These are phyloP conservation scores for Microctenopoma lineatum DNA, from an alignment of 2,797 vertebrate genomes.

Conservation along the genomic window DNA sequence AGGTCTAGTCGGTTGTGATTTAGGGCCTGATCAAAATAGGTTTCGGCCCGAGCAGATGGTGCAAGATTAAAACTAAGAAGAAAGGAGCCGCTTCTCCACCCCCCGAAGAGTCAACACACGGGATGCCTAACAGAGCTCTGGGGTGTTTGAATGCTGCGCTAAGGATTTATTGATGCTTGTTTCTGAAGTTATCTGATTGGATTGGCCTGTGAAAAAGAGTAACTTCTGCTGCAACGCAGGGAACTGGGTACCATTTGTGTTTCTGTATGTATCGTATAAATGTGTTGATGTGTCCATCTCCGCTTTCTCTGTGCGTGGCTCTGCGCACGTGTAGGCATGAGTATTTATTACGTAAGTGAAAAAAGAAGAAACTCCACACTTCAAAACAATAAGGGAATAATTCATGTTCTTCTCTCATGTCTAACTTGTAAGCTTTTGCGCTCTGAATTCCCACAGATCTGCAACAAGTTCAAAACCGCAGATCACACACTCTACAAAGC, in stretches of 20 bases:
- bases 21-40: conserved; percentile 21
- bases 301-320: conserved; percentile 30
- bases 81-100: conserved; percentile 30
- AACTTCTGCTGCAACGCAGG: conserved; percentile 12
- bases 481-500: conserved; percentile 59
- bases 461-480: conserved; percentile 39
- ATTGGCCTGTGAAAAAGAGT: conserved; percentile 22
- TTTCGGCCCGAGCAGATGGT: conserved; percentile 51
- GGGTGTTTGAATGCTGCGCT: conserved; percentile 13
- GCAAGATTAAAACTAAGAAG: conserved; percentile 49
- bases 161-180: conserved; percentile 10
- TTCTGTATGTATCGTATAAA: neutral
- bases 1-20: conserved; percentile 4
- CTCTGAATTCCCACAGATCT: conserved; percentile 51
- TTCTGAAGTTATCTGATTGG: conserved; percentile 17
- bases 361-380: conserved; percentile 58
- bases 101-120: conserved; percentile 6
- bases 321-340: conserved; percentile 22
- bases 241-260: conserved; percentile 11
- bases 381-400: conserved; percentile 60
- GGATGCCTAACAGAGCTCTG: conserved; percentile 15
- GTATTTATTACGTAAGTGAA: conserved; percentile 43
- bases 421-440: conserved; percentile 50
- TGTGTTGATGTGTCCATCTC: conserved; percentile 5
- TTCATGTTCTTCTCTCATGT: conserved; percentile 54